These are phyloP conservation scores for Anorthoa munda DNA, from an alignment of 2,888 invertebrate species.

Conservation along the genomic window DNA sequence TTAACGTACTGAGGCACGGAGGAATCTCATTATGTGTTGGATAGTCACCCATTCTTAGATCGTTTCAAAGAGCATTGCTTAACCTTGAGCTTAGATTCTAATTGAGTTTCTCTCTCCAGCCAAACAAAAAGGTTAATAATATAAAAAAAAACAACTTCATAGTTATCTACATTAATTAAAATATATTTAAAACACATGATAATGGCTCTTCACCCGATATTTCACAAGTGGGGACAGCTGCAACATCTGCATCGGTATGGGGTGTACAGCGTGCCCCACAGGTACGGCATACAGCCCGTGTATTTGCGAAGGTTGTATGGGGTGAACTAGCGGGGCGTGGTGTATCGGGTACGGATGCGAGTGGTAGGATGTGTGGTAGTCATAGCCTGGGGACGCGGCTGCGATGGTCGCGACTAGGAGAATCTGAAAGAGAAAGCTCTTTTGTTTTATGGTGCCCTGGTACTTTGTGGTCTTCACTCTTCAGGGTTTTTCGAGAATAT, in stretches of 20 bases:
- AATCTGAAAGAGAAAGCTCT: slow-evolving; percentile 49
- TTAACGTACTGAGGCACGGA: too few species aligned
- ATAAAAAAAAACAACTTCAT: not conserved
- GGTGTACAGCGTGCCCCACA: slow-evolving; percentile 52
- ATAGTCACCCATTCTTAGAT: too few species aligned
- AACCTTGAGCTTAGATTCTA: not conserved
- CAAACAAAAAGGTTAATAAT: not conserved
- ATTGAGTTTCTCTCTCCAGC: too few species aligned
- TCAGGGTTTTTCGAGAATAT: not conserved
- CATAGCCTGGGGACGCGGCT: slow-evolving; percentile 47
- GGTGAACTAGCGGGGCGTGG: slow-evolving; percentile 31
- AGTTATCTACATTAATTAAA: not conserved
- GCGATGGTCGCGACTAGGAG: slow-evolving; percentile 33
- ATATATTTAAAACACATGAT: slow-evolving; percentile 54
- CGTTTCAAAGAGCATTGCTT: too few species aligned
- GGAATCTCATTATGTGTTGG: too few species aligned
- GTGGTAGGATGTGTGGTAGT: slow-evolving; percentile 58
- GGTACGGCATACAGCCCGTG: slow-evolving; percentile 44
- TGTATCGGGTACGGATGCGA: slow-evolving; percentile 46
- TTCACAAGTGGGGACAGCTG: slow-evolving; percentile 48
- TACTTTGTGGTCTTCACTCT: not conserved
- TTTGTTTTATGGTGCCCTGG: slow-evolving; percentile 21
- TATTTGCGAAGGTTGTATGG: slow-evolving; percentile 8
- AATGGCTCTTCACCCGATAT: slow-evolving; percentile 59
- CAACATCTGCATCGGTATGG: slow-evolving; percentile 43